These are phyloP conservation scores for Camelus dromedarius DNA, from an alignment of 2,113 vertebrate species.

Conservation along the genomic window DNA sequence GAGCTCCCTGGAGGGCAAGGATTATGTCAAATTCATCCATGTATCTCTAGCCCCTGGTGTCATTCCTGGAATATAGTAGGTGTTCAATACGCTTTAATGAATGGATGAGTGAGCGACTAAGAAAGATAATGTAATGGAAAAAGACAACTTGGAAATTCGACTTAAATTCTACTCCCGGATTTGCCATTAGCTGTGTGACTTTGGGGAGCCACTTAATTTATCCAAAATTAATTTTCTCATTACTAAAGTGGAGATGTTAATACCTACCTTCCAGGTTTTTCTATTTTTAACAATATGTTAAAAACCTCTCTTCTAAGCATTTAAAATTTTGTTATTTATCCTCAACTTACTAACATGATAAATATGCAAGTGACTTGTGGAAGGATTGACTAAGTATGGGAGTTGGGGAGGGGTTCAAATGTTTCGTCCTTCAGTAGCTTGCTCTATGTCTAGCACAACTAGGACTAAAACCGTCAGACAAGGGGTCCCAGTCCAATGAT, in stretches of 20 bases:
- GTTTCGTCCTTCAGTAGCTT: not conserved
- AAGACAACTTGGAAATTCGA: not conserved
- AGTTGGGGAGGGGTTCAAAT: not conserved
- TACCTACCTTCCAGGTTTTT: not conserved
- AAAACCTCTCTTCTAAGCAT: not conserved
- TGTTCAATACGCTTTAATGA: not conserved
- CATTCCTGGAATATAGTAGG: not conserved
- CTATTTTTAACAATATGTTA: not conserved
- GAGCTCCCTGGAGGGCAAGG: not conserved
- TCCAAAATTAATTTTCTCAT: conserved; percentile 40
- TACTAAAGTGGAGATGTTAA: not conserved
- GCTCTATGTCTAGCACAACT: not conserved
- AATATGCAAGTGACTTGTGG: not conserved
- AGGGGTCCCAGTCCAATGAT: no score
- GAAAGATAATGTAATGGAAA: not conserved
- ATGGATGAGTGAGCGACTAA: not conserved
- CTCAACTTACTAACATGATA: conserved; percentile 10
- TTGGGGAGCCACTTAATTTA: not conserved
- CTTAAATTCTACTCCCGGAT: not conserved
- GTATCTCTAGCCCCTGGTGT: not conserved
- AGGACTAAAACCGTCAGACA: not conserved
- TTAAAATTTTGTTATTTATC: not conserved
- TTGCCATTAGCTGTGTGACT: not conserved
- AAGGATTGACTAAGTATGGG: not conserved
- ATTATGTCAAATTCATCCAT: not conserved